A percentile compares a stretch with the other conserved stretches of the same genome.
These are phyloP conservation scores for Acleris emargana DNA, from an alignment of 2,888 invertebrate genomes.

Conservation along the genomic window DNA sequence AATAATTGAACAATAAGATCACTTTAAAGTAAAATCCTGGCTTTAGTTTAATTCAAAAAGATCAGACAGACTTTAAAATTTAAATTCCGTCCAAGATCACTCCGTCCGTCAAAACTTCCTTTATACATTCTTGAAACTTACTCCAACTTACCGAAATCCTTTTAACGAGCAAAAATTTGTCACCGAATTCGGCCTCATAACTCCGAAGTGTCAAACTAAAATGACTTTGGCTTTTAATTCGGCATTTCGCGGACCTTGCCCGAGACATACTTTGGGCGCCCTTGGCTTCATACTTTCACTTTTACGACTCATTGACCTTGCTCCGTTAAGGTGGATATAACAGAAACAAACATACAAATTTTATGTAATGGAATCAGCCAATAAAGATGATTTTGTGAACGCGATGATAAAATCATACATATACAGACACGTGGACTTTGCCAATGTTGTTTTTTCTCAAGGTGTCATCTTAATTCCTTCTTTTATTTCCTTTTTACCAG, in stretches of 20 bases:
- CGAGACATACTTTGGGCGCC: conserved; percentile 2
- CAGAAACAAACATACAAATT: not conserved
- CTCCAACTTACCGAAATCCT: not conserved
- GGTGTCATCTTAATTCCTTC: too few species aligned
- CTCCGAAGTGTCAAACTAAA: conserved; percentile 12
- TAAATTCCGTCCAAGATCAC: not conserved
- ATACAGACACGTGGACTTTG: too few species aligned
- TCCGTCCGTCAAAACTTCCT: not conserved
- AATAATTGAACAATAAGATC: too few species aligned
- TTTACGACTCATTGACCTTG: not conserved
- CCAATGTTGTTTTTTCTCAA: too few species aligned
- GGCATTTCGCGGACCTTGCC: conserved; percentile 9
- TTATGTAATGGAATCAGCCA: too few species aligned
- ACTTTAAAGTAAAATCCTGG: too few species aligned
- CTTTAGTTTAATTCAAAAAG: too few species aligned
- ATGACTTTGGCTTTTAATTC: conserved; percentile 5
- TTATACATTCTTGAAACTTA: not conserved
- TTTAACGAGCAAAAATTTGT: conserved; percentile 16
- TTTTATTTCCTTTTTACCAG: too few species aligned
- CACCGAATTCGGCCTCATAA: conserved; percentile 7
- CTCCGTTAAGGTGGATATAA: not conserved
- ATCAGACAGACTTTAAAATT: not conserved
- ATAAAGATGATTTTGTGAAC: too few species aligned
- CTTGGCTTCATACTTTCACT: conserved; percentile 5
- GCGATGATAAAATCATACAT: too few species aligned